Evolutionary conservation across 2,113 vertebrate species (phyloP), one percentile per base, ranked within the genome.

Genomic region (rabbit (Oryctolagus cuniculus)): DNA sequence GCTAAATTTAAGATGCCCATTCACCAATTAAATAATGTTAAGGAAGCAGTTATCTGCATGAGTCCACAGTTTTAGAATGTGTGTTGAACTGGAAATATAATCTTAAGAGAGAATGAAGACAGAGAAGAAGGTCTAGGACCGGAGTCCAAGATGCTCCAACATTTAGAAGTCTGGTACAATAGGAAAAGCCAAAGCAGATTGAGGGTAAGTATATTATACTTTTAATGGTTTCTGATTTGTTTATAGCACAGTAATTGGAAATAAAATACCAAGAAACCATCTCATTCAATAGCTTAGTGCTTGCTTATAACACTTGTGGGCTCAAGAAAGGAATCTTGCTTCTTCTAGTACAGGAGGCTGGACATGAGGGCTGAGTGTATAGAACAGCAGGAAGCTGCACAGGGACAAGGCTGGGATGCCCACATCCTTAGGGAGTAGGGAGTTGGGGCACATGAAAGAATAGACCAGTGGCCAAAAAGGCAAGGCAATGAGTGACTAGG

Each of bases 171-270:
- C 25, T 86, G 44, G 36, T 34, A 89, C 58, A 75, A 19, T 7
- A 72, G 55, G 31, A 79, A 90, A 87, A 84, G 31, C 8, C 63
- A 70, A 51, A 13, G 51, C 22, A 83, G 19, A 84, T 19, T 55
- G 10, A 88, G 24, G 66, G 24, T 3, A 70, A 77, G n/a, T 81
- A 88, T 82, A 93, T 53, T 78, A 74, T 7, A 74, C 8, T 27
- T 87, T 83, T 91, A 95, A 93, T 51, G 77, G 38, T 78, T 94
- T 73, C 82, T 88, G 31, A 92, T 29, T 89, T 95, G 34, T 95
- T 97, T 90, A 87, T 6, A 87, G 29, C 77, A 89, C 0, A 67
- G 49, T 92, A 87, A 95, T 21, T 92, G 72, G 58, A 91, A 93
- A 78, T 70, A 91, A 95, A 89, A 79, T 38, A 73, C 49, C 38